Evolutionary conservation across 2,888 invertebrate genomes (phyloP).

Genomic region (Acleris emargana): DNA sequence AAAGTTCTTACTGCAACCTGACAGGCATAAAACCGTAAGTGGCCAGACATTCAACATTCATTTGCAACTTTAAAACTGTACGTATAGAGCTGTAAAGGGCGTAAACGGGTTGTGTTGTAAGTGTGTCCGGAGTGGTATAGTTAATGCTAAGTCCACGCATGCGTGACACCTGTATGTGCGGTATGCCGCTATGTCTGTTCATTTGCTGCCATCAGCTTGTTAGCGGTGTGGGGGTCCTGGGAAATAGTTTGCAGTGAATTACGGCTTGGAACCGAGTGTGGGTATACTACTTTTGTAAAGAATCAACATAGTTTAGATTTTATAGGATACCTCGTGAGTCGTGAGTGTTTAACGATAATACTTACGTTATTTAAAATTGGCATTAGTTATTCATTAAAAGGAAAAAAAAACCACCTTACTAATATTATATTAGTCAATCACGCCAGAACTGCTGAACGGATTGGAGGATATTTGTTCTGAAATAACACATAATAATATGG

Average conservation of each 20-base stretch:
- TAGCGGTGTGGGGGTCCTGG: conserved; percentile 23
- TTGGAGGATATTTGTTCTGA: no score
- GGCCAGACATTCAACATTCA: not conserved
- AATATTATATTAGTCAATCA: no score
- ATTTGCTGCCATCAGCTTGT: conserved; percentile 23
- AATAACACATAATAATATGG: no score
- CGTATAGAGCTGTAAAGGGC: not conserved
- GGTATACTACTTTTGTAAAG: no score
- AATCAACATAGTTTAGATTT: no score
- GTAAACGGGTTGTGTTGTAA: not conserved
- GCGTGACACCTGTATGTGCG: conserved; percentile 22
- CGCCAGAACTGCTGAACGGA: no score
- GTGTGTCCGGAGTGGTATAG: conserved; percentile 1
- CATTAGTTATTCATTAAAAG: no score
- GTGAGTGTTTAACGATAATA: no score
- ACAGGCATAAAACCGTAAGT: not conserved
- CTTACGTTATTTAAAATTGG: no score
- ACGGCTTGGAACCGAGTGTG: not conserved
- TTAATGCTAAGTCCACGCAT: conserved; percentile 15
- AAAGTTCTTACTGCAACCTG: not conserved
- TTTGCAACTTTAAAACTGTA: not conserved
- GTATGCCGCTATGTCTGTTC: conserved; percentile 18
- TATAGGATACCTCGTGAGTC: no score
- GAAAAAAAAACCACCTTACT: no score
- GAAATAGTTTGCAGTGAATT: conserved; percentile 3